Conservation (phyloP, 2,797 vertebrate species). For the Clarias laeviceps region DNA sequence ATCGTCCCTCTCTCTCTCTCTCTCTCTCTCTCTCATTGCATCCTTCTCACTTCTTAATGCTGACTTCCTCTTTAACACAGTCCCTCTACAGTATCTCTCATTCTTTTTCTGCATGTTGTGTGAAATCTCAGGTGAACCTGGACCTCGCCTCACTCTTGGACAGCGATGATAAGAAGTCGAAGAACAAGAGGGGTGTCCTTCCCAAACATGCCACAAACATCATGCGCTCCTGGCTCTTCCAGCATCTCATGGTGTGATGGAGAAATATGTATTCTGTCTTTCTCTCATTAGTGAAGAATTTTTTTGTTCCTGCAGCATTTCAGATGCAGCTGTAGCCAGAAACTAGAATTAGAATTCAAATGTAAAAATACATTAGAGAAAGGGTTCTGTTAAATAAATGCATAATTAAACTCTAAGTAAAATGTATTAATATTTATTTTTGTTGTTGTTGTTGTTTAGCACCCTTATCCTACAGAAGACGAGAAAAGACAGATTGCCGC, state of each 20-base stretch:
- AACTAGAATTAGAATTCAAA: not conserved
- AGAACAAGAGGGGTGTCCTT: slow-evolving; percentile 96
- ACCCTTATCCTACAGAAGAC: slow-evolving; percentile 97
- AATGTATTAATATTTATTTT: not conserved
- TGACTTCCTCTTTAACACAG: slow-evolving; percentile 36
- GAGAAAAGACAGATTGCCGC: slow-evolving; percentile 97
- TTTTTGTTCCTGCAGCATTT: not conserved
- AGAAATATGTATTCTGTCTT: not conserved
- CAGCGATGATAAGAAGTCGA: slow-evolving; percentile 96
- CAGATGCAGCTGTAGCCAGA: not conserved
- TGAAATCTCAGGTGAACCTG: slow-evolving; percentile 85
- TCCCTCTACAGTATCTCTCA: not conserved
- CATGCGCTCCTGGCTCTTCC: slow-evolving; percentile 99
- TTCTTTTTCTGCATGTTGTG: slow-evolving; percentile 54
- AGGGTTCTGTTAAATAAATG: not conserved
- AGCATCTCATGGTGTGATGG: slow-evolving; percentile 96
- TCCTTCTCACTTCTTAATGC: not conserved
- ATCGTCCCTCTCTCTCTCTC: not conserved
- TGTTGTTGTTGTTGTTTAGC: slow-evolving; percentile 69
- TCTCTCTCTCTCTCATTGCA: not conserved
- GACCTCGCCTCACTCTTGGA: slow-evolving; percentile 94
- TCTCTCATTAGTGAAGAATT: not conserved
- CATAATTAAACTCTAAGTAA: not conserved
- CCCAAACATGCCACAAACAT: slow-evolving; percentile 99
- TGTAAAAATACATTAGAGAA: not conserved